Evolutionary conservation across 2,113 vertebrate species (phyloP).

Genomic region (Lamprotornis superbus): DNA sequence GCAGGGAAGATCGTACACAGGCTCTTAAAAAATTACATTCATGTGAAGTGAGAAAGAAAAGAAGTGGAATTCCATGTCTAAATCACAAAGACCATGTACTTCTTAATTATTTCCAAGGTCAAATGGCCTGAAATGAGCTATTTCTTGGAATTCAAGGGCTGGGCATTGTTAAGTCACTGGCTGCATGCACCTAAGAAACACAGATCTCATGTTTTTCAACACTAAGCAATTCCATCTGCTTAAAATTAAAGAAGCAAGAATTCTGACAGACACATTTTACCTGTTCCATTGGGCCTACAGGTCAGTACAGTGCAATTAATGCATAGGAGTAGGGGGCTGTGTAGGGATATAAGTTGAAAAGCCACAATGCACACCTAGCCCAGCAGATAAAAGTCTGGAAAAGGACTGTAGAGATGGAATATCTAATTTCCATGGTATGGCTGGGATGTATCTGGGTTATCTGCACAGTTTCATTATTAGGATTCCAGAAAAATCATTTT

Average conservation of each 20-base stretch:
- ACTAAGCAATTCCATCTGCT: background rate
- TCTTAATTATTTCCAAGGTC: background rate
- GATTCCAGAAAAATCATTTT: background rate
- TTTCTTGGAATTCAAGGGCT: background rate
- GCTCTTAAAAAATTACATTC: background rate
- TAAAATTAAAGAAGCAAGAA: background rate
- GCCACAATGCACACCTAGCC: background rate
- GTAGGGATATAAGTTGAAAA: background rate
- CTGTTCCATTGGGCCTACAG: background rate
- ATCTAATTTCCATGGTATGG: background rate
- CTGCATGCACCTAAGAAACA: background rate
- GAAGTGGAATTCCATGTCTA: background rate
- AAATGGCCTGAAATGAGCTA: background rate
- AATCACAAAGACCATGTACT: background rate
- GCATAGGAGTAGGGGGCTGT: background rate
- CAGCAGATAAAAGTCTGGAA: background rate
- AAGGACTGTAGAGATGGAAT: background rate
- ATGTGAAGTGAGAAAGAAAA: background rate
- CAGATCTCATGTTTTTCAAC: background rate
- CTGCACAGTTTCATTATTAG: background rate
- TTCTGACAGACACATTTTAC: background rate
- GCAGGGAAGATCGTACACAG: background rate
- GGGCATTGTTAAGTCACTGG: background rate
- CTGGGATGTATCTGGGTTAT: background rate
- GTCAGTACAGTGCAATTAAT: background rate